Conservation (phyloP, 1,140 invertebrate genomes). For the Melipona quadrifasciata region DNA sequence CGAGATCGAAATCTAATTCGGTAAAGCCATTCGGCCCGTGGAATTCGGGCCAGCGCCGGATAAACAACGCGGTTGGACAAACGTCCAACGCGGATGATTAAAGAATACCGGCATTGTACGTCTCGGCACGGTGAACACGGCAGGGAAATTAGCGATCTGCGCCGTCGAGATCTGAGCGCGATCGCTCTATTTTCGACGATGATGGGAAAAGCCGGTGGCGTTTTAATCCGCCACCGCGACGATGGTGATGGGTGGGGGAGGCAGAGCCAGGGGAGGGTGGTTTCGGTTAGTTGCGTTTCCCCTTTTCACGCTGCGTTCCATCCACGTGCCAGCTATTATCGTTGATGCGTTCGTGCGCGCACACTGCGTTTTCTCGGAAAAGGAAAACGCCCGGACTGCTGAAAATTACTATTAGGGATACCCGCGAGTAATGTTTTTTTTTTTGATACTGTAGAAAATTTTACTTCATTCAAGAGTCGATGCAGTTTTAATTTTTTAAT, state of each 20-base stretch:
- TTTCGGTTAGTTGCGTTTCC: background rate
- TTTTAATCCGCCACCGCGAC: background rate
- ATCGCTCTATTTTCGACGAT: constrained; percentile 1
- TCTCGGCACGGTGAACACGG: too few relatives aligned
- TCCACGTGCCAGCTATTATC: background rate
- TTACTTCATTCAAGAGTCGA: too few relatives aligned
- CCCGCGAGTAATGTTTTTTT: too few relatives aligned
- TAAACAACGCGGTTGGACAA: background rate
- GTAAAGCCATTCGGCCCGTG: background rate
- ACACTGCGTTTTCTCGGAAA: constrained; percentile 8
- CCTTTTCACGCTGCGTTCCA: background rate
- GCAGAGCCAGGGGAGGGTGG: too few relatives aligned
- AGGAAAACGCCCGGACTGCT: background rate
- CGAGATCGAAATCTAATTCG: constrained; percentile 1
- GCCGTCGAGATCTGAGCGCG: background rate
- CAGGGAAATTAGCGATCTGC: background rate
- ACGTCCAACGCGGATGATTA: background rate
- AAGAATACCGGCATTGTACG: constrained; percentile 4
- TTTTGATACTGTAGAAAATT: too few relatives aligned
- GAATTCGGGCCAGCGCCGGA: background rate
- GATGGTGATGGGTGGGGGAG: too few relatives aligned
- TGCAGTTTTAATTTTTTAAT: too few relatives aligned
- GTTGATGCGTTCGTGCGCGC: background rate
- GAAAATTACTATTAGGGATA: background rate
- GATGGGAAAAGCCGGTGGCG: background rate